Conservation (phyloP, 2,888 invertebrate species). For the Apodemia hepburni region DNA sequence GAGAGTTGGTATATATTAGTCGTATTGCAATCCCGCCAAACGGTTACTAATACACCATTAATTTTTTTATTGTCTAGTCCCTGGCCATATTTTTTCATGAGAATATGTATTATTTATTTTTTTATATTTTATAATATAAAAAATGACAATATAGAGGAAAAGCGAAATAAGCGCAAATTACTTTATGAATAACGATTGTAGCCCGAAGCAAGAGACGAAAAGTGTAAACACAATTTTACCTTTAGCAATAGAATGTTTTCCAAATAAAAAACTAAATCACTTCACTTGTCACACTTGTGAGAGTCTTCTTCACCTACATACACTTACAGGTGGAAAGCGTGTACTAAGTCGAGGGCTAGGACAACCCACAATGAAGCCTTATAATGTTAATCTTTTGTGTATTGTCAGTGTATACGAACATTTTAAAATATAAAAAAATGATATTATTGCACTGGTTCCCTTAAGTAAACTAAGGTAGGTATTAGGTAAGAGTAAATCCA, state of each 20-base stretch:
- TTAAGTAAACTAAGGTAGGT: no score
- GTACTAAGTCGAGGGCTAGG: slow-evolving; percentile 50
- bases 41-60: no score
- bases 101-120: no score
- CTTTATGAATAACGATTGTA: neutral
- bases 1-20: no score
- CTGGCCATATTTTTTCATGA: no score
- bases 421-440: slow-evolving; percentile 32
- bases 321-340: slow-evolving; percentile 37
- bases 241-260: slow-evolving; percentile 1
- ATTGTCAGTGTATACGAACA: slow-evolving; percentile 49
- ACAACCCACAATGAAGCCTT: slow-evolving; percentile 57
- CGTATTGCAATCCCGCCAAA: no score
- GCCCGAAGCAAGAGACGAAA: no score
- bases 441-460: no score
- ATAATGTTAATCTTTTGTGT: slow-evolving; percentile 57
- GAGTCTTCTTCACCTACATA: slow-evolving; percentile 23
- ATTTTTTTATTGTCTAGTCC: no score
- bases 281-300: slow-evolving; percentile 8
- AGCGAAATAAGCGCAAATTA: neutral
- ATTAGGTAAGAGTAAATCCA: no score
- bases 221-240: neutral
- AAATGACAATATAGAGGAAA: no score
- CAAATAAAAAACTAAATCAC: slow-evolving; percentile 13
- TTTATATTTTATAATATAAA: no score